Evolutionary conservation across 2,888 invertebrate genomes (phyloP), one percentile per base, ranked within the genome.

Genomic region (Hetaerina titia): DNA sequence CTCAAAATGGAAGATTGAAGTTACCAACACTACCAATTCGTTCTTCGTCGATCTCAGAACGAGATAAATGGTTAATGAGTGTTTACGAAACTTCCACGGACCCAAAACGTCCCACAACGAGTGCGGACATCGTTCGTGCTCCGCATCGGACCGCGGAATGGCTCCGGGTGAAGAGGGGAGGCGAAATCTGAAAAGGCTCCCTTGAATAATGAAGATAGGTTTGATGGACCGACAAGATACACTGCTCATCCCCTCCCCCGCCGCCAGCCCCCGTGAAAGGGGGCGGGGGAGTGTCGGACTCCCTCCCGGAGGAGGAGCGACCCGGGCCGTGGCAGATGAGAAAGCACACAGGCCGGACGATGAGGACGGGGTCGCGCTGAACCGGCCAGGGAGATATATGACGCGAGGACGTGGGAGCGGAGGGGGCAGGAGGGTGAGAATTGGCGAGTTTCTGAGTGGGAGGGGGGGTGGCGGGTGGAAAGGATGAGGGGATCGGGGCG

Each of bases 121-220:
- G 45, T 45, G 45, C 45, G 45, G 45, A 45, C 45, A 45, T 45
- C 45, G 2, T 45, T 4, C 45, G 45, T 45, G 45, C 45, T 45
- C 45, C 45, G 45, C 45, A 45, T 45, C 45, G 45, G 45, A 45
- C 45, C 2, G 45, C 45, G 45, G 45, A 45, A 45, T 45, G 45
- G 45, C 45, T 4, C 45, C 45, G 25, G 15, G 81, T 31, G 31
- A 81, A 81, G 69, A n/a, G 22, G 81, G 31, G 31, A n/a, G 2
- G 81, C 60, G 81, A 31, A 81, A 81, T 81, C 81, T 81, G 81
- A 31, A 81, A 81, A 81, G 81, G 11, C 81, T 13, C 81, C 81
- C 81, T 25, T 81, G 81, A 81, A 81, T 81, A 81, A 81, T 81
- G 81, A 81, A 81, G 81, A 81, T 31, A 31, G 81, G 81, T 81